Conservation (phyloP, 2,113 vertebrate species). For the Stegostoma tigrinum region DNA sequence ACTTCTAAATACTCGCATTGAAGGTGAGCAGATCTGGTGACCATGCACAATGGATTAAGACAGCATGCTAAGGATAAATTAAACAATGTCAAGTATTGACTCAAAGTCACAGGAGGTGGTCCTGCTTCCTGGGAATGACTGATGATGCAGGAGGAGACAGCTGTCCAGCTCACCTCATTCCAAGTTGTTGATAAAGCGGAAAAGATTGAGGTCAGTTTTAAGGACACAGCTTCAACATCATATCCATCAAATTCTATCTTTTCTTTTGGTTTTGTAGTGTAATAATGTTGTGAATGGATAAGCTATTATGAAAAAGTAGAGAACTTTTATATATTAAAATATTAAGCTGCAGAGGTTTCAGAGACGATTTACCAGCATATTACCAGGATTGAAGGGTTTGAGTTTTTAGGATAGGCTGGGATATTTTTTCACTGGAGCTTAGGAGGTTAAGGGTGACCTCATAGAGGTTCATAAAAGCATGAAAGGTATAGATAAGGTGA, state of each 20-base stretch:
- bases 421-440: too few species aligned
- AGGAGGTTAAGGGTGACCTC: too few species aligned
- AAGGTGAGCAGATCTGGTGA: not conserved
- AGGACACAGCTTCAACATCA: not conserved
- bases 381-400: too few species aligned
- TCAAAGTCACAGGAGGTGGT: slow-evolving; percentile 6
- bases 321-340: not conserved
- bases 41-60: not conserved
- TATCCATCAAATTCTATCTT: not conserved
- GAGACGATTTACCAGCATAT: too few species aligned
- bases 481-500: too few species aligned
- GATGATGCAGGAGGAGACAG: not conserved
- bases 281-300: not conserved
- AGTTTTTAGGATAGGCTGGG: too few species aligned
- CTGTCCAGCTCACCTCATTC: not conserved
- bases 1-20: not conserved
- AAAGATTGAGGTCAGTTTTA: slow-evolving; percentile 6
- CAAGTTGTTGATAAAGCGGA: not conserved
- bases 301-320: not conserved
- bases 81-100: not conserved
- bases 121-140: not conserved
- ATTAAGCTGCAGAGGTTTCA: too few species aligned
- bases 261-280: not conserved
- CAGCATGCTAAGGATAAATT: not conserved
- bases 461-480: too few species aligned